Conservation (phyloP, 2,888 invertebrate species). For the Conomelus anceps region DNA sequence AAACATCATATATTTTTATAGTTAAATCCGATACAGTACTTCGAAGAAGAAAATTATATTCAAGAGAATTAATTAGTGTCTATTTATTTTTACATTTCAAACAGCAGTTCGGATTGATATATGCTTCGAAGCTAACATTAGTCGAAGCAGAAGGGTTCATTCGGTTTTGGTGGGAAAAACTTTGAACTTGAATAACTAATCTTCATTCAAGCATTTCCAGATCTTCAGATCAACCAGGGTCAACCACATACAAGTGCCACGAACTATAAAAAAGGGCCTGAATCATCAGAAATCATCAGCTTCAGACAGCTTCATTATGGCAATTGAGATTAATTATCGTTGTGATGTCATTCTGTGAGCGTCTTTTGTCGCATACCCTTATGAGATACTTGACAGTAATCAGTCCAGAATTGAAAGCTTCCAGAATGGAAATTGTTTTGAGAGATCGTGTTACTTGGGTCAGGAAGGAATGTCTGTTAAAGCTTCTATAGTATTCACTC, state of each 20-base stretch:
- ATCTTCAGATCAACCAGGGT: background rate
- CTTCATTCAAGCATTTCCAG: background rate
- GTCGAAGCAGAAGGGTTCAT: no score
- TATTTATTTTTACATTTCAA: no score
- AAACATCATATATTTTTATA: no score
- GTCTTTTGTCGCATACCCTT: background rate
- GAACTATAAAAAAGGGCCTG: background rate
- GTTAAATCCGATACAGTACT: no score
- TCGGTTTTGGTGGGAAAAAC: no score
- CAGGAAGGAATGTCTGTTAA: no score
- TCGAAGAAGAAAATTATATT: no score
- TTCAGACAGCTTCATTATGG: background rate
- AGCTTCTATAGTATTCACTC: background rate
- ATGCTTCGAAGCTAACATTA: no score
- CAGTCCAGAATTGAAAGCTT: background rate
- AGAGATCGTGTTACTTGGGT: background rate
- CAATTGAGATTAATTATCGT: background rate
- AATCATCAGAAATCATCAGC: background rate
- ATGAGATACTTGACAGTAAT: background rate
- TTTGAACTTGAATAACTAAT: background rate
- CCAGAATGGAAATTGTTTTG: background rate
- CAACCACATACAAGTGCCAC: background rate
- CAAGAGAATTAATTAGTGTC: no score
- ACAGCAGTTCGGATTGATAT: no score
- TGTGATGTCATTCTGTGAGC: background rate